Conservation (phyloP, 2,113 vertebrate genomes). For the Conger conger region DNA sequence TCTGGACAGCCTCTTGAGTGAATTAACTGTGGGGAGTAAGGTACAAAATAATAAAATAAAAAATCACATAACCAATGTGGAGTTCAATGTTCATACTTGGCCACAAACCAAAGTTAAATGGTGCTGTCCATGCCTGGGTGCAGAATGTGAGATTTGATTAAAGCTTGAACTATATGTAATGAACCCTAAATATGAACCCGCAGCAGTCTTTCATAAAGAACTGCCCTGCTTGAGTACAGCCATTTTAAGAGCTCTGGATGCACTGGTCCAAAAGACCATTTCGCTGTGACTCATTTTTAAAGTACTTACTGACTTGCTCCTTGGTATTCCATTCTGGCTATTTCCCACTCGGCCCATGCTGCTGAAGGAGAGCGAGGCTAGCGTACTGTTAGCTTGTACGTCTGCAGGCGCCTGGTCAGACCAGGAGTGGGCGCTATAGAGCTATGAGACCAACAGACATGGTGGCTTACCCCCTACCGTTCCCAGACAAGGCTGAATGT, state of each 20-base stretch:
- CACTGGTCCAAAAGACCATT: too few species aligned
- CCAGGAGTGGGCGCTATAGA: too few species aligned
- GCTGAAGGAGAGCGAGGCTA: too few species aligned
- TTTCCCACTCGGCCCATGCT: too few species aligned
- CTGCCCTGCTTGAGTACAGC: too few species aligned
- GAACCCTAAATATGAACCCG: conserved; percentile 28
- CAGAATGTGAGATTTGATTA: conserved; percentile 44
- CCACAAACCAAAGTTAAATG: conserved; percentile 56
- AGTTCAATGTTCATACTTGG: conserved; percentile 59
- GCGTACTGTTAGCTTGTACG: too few species aligned
- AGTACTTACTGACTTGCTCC: not conserved
- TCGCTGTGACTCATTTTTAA: not conserved
- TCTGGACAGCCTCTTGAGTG: conserved; percentile 62
- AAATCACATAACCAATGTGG: conserved; percentile 63
- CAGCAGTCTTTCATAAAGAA: conserved; percentile 45
- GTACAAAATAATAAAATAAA: conserved; percentile 45
- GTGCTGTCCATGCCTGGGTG: conserved; percentile 24
- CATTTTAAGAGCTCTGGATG: too few species aligned
- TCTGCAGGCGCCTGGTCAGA: too few species aligned
- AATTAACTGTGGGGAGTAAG: conserved; percentile 51
- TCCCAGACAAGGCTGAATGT: too few species aligned
- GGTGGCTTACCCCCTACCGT: too few species aligned
- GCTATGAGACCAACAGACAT: too few species aligned
- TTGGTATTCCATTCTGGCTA: not conserved
- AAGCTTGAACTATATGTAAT: conserved; percentile 38